Base-by-base conservation (phyloP, 2,113 vertebrate genomes). In the Prietella phreatophila region DNA sequence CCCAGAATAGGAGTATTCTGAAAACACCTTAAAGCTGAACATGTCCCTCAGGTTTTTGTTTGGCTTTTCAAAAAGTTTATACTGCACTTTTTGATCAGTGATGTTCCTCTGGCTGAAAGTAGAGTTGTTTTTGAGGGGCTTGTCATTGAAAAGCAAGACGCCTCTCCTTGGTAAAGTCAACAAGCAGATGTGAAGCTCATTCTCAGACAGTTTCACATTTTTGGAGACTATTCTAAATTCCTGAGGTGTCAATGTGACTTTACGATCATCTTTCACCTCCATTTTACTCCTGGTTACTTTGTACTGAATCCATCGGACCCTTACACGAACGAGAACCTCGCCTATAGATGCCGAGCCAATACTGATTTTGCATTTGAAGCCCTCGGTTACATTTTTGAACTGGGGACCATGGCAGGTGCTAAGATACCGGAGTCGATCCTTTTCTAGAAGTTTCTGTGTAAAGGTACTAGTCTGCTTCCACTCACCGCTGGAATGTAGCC, bases 61-160 rank as follows among this genome's bases (percentile, higher is more conserved):
- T 3, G 92, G 89, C 60, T 53, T 92, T 80, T 89, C 91, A 5
- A 90, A 90, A 83, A 97, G 93, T 76, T 96, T 92, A 81, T 97
- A 98, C 58, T 92, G 94, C 85, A 98, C 82, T 91, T 95, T 94
- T 83, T 87, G 86, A 88, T 96, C 94, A 82, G 90, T 93, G 92
- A 98, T 86, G 30, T 97, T 93, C 89, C 93, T 94, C 86, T 98
- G 97, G 91, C 95, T 98, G 84, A 99, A 99, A 61, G 93, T 87
- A 11, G 96, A 96, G 84, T 94, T 94, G 82, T 88, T 94, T 91
- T 94, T 92, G 65, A 98, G 92, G 88, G 93, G 78, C 75, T 91
- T 89, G 36, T 95, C 88, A 85, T 94, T 91, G 60, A 97, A 92
- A 20, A 96, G 79, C 47, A 98, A 88, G 60, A 91, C 92, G 69